phyloP scores from a whole-genome alignment of 2,113 vertebrate species.

The Apeltes quadracus region DNA sequence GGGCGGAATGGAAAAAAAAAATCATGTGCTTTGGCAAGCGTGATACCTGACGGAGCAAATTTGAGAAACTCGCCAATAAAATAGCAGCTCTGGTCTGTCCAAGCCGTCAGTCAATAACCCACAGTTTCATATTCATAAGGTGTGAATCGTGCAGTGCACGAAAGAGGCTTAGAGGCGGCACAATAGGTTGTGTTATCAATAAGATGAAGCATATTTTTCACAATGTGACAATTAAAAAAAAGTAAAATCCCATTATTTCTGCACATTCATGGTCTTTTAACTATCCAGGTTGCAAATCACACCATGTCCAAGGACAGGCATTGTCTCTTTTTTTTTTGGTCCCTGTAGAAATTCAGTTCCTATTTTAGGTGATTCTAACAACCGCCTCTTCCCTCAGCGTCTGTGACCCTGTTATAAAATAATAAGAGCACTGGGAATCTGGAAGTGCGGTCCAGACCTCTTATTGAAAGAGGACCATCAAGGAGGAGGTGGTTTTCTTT shows the following conservation, averaged over 20 bases:
- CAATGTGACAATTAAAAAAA: not conserved
- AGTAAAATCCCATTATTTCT: not conserved
- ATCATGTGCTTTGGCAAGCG: conserved; percentile 41
- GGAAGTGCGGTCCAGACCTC: not conserved
- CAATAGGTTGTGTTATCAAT: conserved; percentile 13
- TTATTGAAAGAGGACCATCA: not conserved
- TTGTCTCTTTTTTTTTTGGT: conserved; percentile 1
- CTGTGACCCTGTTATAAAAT: conserved; percentile 9
- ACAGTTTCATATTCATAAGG: conserved; percentile 17
- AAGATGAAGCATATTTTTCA: not conserved
- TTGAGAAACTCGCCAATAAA: conserved; percentile 18
- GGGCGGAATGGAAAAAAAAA: conserved; percentile 47
- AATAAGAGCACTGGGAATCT: not conserved
- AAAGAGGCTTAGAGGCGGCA: conserved; percentile 23
- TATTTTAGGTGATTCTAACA: conserved; percentile 21
- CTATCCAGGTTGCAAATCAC: conserved; percentile 17
- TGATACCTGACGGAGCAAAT: conserved; percentile 43
- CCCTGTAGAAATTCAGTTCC: conserved; percentile 11
- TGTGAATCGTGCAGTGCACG: conserved; percentile 14
- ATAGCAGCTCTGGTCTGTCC: not conserved
- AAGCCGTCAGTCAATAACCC: not conserved
- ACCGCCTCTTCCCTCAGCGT: conserved; percentile 2
- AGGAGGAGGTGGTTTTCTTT: not conserved
- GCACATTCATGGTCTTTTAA: conserved; percentile 12
- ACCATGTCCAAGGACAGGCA: conserved; percentile 35